Conservation (phyloP, 2,113 vertebrate species). For the Amphiprion percula region DNA sequence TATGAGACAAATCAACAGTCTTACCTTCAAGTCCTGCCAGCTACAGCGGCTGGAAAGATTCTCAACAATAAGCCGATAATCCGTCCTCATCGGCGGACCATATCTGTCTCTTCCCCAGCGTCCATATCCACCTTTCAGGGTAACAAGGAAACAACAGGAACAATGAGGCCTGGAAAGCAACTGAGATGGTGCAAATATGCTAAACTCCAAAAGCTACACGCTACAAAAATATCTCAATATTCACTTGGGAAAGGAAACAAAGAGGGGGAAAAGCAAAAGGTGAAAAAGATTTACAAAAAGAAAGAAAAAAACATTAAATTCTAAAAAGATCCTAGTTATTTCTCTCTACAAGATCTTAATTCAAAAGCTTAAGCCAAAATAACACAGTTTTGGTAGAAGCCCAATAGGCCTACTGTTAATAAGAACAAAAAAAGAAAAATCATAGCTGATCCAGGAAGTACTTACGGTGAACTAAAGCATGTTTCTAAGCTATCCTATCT, state of each 20-base stretch:
- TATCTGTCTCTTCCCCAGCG: constrained; percentile 96
- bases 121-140: constrained; percentile 93
- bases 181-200: constrained; percentile 39
- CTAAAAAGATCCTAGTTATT: constrained; percentile 33
- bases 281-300: constrained; percentile 24
- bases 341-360: constrained; percentile 15
- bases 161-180: constrained; percentile 79
- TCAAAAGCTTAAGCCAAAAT: constrained; percentile 39
- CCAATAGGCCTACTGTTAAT: constrained; percentile 28
- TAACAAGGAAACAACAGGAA: constrained; percentile 86
- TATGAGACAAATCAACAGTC: background rate
- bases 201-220: constrained; percentile 65
- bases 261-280: constrained; percentile 56
- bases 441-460: constrained; percentile 78
- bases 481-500: constrained; percentile 76
- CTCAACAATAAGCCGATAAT: constrained; percentile 98
- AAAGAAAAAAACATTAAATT: constrained; percentile 6
- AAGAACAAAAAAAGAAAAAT: constrained; percentile 41
- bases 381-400: constrained; percentile 36
- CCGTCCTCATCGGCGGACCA: constrained; percentile 95
- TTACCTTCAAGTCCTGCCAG: constrained; percentile 98
- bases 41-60: constrained; percentile 98
- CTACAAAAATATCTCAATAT: constrained; percentile 60
- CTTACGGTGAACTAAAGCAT: constrained; percentile 88
- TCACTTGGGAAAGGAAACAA: constrained; percentile 59